These are phyloP conservation scores for Margaritifera margaritifera DNA, from an alignment of 2,888 invertebrate species.

Conservation along the genomic window DNA sequence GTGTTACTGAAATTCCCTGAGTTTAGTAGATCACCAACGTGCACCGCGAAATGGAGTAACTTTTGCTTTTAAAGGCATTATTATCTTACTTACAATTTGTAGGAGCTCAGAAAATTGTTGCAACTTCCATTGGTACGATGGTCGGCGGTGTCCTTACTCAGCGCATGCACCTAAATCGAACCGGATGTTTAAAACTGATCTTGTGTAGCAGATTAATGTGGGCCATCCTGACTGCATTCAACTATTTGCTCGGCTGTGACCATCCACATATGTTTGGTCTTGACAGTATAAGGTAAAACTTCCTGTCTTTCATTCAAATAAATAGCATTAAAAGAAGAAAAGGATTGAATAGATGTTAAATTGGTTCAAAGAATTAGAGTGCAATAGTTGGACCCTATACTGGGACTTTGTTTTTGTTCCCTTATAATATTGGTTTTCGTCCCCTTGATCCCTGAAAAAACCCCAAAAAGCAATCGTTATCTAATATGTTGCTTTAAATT, in stretches of 20 bases:
- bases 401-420: too few species aligned
- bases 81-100: background rate
- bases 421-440: background rate
- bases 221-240: slow-evolving; percentile 14
- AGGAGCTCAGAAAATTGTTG: slow-evolving; percentile 40
- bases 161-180: slow-evolving; percentile 25
- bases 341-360: too few species aligned
- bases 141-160: slow-evolving; percentile 38
- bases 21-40: too few species aligned
- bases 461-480: too few species aligned
- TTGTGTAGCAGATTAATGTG: slow-evolving; percentile 16
- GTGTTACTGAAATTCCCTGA: too few species aligned
- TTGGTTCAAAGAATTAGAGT: too few species aligned
- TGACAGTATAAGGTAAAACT: background rate
- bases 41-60: too few species aligned
- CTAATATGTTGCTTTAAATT: too few species aligned
- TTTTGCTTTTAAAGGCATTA: too few species aligned
- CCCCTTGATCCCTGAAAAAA: too few species aligned
- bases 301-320: background rate
- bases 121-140: slow-evolving; percentile 39
- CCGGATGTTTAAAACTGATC: slow-evolving; percentile 39
- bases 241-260: slow-evolving; percentile 42
- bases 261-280: slow-evolving; percentile 23
- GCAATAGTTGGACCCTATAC: too few species aligned
- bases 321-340: too few species aligned